Evolutionary conservation across 2,797 vertebrate genomes (phyloP).

Genomic region (Kryptolebias ocellatus): DNA sequence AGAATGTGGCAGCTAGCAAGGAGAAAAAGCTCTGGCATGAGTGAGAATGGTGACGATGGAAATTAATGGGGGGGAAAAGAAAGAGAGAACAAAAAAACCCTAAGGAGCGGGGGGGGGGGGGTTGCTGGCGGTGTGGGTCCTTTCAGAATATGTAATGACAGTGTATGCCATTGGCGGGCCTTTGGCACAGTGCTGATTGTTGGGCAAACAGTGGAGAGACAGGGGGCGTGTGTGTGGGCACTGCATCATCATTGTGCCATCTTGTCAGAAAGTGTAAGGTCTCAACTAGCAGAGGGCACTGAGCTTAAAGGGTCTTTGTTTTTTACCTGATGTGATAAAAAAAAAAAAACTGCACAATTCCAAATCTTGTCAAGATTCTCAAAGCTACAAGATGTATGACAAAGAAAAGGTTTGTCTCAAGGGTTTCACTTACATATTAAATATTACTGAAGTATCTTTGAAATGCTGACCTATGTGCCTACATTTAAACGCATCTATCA

Average conservation of each 20-base stretch:
- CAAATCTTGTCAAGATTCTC: background rate
- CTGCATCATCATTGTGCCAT: conserved; percentile 78
- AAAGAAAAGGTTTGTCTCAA: background rate
- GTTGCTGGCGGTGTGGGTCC: conserved; percentile 69
- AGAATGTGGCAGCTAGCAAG: conserved; percentile 93
- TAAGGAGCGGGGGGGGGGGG: conserved; percentile 55
- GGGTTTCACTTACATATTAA: background rate
- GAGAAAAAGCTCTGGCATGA: conserved; percentile 85
- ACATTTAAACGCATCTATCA: background rate
- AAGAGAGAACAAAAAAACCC: conserved; percentile 65
- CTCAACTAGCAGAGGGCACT: conserved; percentile 82
- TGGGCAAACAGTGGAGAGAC: conserved; percentile 82
- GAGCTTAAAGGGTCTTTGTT: conserved; percentile 10
- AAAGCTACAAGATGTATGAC: background rate
- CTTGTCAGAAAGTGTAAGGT: conserved; percentile 86
- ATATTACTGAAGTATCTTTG: background rate
- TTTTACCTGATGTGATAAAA: conserved; percentile 10
- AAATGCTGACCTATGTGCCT: background rate
- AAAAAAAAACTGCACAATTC: conserved; percentile 3
- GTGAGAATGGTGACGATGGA: conserved; percentile 91
- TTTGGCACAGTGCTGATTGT: conserved; percentile 88
- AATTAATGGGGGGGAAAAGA: conserved; percentile 83
- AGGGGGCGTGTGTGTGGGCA: conserved; percentile 60
- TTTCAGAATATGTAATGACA: conserved; percentile 86
- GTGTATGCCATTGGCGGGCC: conserved; percentile 86